Percentiles rank a stretch among this genome's conserved stretches.
phyloP scores from a whole-genome alignment of 2,888 invertebrate genomes.

The Ametastegia equiseti region DNA sequence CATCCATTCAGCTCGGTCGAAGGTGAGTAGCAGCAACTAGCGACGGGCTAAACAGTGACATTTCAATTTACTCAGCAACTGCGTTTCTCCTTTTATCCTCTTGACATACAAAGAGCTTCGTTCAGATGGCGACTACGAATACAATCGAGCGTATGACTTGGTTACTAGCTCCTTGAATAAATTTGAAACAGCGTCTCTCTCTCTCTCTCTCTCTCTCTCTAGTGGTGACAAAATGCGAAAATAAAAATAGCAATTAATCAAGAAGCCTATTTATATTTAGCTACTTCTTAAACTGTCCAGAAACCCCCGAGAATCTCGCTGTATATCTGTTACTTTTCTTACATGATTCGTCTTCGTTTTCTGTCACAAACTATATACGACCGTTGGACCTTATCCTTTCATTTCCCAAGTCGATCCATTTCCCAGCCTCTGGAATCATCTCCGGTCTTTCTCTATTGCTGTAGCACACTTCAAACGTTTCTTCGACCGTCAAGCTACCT shows the following conservation, averaged over 20 bases:
- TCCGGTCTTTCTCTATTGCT: constrained; percentile 21
- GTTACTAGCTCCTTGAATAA: neutral
- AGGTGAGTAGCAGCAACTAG: constrained; percentile 35
- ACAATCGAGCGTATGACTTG: constrained; percentile 3
- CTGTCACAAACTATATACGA: constrained; percentile 34
- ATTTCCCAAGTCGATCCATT: constrained; percentile 45
- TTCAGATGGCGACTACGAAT: neutral
- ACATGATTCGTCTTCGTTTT: constrained; percentile 42
- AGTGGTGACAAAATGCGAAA: constrained; percentile 1
- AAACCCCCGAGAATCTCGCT: constrained; percentile 31
- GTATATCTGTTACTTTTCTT: constrained; percentile 20
- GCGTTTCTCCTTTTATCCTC: neutral
- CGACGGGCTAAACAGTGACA: constrained; percentile 8
- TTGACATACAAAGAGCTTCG: constrained; percentile 2
- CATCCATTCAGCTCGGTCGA: constrained; percentile 43
- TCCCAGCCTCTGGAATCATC: constrained; percentile 40
- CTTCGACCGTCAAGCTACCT: constrained; percentile 21
- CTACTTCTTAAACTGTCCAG: constrained; percentile 20
- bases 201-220: neutral
- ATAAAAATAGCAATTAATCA: constrained; percentile 29
- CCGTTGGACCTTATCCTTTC: constrained; percentile 42
- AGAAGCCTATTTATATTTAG: constrained; percentile 32
- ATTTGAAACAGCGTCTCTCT: neutral
- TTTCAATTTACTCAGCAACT: constrained; percentile 16
- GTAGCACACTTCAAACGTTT: constrained; percentile 42